Percentiles rank a stretch among this genome's conserved stretches.
Evolutionary conservation across 2,797 vertebrate species (phyloP).

Genomic region (Squalus acanthias): DNA sequence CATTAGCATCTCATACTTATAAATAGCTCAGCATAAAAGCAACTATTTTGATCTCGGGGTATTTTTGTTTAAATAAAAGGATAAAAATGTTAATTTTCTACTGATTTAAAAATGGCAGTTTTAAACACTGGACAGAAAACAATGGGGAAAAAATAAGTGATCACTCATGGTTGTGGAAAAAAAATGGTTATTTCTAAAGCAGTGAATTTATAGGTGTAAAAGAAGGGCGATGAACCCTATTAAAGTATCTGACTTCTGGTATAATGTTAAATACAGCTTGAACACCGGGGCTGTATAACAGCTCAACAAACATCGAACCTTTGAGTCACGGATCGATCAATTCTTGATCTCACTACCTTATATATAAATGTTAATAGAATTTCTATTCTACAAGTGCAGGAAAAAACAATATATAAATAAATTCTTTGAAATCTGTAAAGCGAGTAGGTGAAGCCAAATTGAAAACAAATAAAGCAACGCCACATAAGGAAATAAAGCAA

Average conservation of each 20-base stretch:
- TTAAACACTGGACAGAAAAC: slow-evolving; percentile 42
- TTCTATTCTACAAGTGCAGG: background rate
- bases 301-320: slow-evolving; percentile 7
- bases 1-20: background rate
- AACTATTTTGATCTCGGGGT: background rate
- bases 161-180: background rate
- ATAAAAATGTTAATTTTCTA: background rate
- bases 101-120: slow-evolving; percentile 33
- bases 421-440: slow-evolving; percentile 42
- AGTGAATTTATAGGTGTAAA: background rate
- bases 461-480: slow-evolving; percentile 36
- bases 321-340: background rate
- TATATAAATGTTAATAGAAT: background rate
- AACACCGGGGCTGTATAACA: background rate
- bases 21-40: background rate
- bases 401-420: slow-evolving; percentile 33
- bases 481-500: background rate
- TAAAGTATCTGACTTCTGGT: background rate
- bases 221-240: background rate
- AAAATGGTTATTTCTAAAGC: background rate
- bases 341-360: background rate
- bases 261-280: background rate
- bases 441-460: slow-evolving; percentile 42
- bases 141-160: slow-evolving; percentile 45
- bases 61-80: background rate